These are phyloP conservation scores for Drosophila kurseongensis DNA, from an alignment of 1,140 invertebrate genomes.

Conservation along the genomic window DNA sequence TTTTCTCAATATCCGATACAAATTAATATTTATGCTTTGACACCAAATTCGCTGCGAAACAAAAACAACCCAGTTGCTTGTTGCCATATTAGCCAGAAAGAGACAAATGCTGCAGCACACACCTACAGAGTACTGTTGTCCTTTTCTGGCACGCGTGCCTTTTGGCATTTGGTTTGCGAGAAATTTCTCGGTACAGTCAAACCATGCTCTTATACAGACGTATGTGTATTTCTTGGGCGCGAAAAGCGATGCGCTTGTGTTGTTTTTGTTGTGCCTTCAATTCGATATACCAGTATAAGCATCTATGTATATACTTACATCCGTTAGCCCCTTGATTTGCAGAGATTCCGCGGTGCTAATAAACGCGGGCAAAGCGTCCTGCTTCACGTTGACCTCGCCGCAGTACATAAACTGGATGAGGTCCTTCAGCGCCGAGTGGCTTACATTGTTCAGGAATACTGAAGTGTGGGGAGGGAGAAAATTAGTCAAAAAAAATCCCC, in stretches of 20 bases:
- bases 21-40: constrained; percentile 27
- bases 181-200: constrained; percentile 75
- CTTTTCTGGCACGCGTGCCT: constrained; percentile 15
- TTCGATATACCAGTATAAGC: constrained; percentile 7
- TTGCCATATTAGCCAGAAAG: constrained; percentile 17
- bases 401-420: constrained; percentile 94
- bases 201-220: constrained; percentile 67
- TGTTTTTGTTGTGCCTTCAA: constrained; percentile 18
- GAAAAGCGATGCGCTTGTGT: constrained; percentile 47
- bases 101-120: constrained; percentile 28
- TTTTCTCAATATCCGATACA: not conserved
- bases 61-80: constrained; percentile 49
- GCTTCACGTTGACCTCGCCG: constrained; percentile 93
- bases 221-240: constrained; percentile 62
- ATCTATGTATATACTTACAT: constrained; percentile 70
- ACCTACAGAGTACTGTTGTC: constrained; percentile 6
- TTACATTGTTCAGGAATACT: constrained; percentile 94
- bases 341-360: constrained; percentile 93
- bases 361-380: constrained; percentile 92
- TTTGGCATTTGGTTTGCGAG: constrained; percentile 58
- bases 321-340: constrained; percentile 92
- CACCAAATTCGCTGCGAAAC: constrained; percentile 10
- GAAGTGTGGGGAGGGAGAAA: constrained; percentile 54
- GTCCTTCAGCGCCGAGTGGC: constrained; percentile 90
- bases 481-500: constrained; percentile 12